Conservation (phyloP, 2,113 vertebrate genomes). For the Cranoglanis bouderius region DNA sequence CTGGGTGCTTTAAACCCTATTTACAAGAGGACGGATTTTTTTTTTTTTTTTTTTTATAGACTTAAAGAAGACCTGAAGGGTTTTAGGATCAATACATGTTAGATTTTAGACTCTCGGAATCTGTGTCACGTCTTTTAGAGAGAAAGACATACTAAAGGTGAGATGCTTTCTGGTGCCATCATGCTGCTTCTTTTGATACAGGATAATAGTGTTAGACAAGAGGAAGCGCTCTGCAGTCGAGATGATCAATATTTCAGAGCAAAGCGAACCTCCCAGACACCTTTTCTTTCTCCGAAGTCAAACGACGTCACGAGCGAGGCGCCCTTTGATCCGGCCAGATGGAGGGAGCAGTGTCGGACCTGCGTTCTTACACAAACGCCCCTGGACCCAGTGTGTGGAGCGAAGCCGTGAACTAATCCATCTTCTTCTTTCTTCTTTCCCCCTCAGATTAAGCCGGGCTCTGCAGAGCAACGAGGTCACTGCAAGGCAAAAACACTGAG, state of each 20-base stretch:
- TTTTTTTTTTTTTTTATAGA: neutral
- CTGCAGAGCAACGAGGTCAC: constrained; percentile 47
- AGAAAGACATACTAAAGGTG: neutral
- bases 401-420: constrained; percentile 70
- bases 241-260: constrained; percentile 38
- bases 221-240: neutral
- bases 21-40: rapidly evolving
- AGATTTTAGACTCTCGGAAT: neutral
- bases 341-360: constrained; percentile 67
- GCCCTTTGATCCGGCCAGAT: constrained; percentile 60
- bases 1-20: neutral
- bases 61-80: neutral
- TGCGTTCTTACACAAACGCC: constrained; percentile 59
- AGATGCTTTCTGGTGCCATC: neutral
- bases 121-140: neutral
- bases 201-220: neutral
- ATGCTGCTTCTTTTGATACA: constrained; percentile 6
- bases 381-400: constrained; percentile 63
- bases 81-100: neutral
- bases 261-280: constrained; percentile 39
- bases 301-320: constrained; percentile 39
- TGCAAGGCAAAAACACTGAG: constrained; percentile 57
- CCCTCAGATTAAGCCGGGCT: constrained; percentile 54
- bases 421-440: constrained; percentile 61
- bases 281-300: constrained; percentile 39